Conservation (phyloP, 2,797 vertebrate genomes). For the Clarias pachynema region DNA sequence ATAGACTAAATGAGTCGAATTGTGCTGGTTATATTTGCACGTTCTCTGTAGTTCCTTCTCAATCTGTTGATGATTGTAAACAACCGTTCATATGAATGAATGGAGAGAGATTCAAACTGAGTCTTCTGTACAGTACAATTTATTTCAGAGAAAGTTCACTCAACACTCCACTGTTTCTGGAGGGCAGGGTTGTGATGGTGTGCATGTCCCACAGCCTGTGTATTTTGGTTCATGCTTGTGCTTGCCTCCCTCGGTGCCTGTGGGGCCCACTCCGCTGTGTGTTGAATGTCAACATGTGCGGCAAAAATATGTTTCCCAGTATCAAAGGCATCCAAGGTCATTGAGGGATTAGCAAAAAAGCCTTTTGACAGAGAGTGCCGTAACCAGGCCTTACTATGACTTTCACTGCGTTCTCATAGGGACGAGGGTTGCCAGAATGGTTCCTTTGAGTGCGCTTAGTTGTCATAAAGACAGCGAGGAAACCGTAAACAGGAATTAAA, state of each 20-base stretch:
- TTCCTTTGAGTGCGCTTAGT: conserved; percentile 36
- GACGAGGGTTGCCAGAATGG: conserved; percentile 43
- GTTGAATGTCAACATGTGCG: conserved; percentile 77
- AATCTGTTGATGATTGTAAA: background rate
- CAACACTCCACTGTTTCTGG: conserved; percentile 33
- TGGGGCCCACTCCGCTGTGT: conserved; percentile 74
- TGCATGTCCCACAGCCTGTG: conserved; percentile 58
- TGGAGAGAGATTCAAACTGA: background rate
- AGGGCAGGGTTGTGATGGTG: conserved; percentile 51
- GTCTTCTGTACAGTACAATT: background rate
- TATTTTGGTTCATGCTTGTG: conserved; percentile 73
- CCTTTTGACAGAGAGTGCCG: conserved; percentile 46
- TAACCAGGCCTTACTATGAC: conserved; percentile 35
- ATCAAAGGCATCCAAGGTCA: conserved; percentile 71
- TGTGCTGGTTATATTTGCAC: conserved; percentile 10
- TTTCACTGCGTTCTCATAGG: conserved; percentile 34
- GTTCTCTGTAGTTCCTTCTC: conserved; percentile 7
- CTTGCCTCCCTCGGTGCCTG: conserved; percentile 74
- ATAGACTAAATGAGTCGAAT: conserved; percentile 11
- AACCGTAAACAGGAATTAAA: conserved; percentile 27
- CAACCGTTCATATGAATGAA: background rate
- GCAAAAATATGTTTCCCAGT: conserved; percentile 69
- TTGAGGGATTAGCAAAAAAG: conserved; percentile 57
- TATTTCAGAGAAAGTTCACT: conserved; percentile 6
- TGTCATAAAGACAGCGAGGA: conserved; percentile 4